These are phyloP conservation scores for Metellina segmentata DNA, from an alignment of 2,888 invertebrate species.

Conservation along the genomic window DNA sequence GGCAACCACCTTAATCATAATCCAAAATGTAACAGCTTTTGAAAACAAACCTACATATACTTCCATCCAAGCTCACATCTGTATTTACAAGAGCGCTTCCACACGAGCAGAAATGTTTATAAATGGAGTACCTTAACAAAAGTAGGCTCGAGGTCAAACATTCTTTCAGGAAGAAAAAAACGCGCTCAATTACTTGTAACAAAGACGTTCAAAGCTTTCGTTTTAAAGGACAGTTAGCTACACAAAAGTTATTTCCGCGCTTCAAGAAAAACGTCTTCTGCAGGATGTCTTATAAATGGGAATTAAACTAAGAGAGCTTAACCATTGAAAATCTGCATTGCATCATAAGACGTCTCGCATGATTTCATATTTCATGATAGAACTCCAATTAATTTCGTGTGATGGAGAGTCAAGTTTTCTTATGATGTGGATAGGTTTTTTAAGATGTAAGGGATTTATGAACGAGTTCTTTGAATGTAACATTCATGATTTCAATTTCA, in stretches of 20 bases:
- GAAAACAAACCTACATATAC: not conserved
- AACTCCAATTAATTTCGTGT: too few relatives aligned
- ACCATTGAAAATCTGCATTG: not conserved
- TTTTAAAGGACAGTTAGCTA: not conserved
- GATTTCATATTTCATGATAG: too few relatives aligned
- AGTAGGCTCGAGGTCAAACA: not conserved
- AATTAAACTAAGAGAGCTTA: not conserved
- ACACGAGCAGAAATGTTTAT: not conserved
- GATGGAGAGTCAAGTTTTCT: too few relatives aligned
- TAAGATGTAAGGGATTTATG: too few relatives aligned
- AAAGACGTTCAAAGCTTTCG: not conserved
- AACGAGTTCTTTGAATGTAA: too few relatives aligned
- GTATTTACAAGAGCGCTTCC: not conserved
- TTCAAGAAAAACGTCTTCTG: not conserved
- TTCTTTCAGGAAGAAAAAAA: not conserved
- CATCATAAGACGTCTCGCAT: too few relatives aligned
- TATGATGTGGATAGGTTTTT: too few relatives aligned
- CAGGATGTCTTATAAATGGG: not conserved
- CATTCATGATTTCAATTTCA: too few relatives aligned
- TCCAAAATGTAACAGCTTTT: too few relatives aligned
- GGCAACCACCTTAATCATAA: too few relatives aligned
- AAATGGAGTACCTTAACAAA: not conserved
- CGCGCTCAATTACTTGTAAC: not conserved
- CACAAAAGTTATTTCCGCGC: not conserved
- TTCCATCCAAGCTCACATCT: not conserved